These are phyloP conservation scores for Cairina moschata DNA, from an alignment of 2,113 vertebrate genomes.

Conservation along the genomic window DNA sequence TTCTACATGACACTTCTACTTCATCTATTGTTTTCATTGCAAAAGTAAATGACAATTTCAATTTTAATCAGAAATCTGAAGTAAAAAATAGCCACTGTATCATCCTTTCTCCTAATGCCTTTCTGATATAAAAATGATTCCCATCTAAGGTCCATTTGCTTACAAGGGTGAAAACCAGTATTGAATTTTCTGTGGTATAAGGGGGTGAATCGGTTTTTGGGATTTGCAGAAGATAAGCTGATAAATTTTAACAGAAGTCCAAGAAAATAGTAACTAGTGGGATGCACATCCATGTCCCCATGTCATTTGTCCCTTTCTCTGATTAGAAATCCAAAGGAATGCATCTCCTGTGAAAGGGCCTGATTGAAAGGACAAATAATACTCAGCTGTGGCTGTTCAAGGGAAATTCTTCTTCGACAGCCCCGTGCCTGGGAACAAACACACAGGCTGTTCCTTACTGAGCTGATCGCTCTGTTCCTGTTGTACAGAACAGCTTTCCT, in stretches of 20 bases:
- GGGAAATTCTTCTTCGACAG: neutral
- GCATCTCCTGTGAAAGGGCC: neutral
- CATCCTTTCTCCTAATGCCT: neutral
- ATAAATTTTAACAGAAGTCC: neutral
- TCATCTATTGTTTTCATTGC: neutral
- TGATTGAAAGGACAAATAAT: neutral
- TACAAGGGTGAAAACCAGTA: neutral
- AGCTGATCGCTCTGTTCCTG: neutral
- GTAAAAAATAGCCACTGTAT: neutral
- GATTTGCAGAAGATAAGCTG: neutral
- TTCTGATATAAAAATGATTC: neutral
- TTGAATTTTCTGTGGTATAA: neutral
- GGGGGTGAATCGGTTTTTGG: neutral
- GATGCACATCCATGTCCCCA: neutral
- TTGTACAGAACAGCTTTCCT: neutral
- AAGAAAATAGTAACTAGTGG: neutral
- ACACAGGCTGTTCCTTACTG: neutral
- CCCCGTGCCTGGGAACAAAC: neutral
- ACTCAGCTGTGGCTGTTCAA: neutral
- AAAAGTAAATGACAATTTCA: neutral
- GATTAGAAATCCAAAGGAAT: neutral
- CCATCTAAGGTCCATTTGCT: neutral
- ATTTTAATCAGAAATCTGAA: neutral
- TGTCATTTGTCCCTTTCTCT: neutral
- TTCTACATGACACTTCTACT: neutral